Conservation (phyloP, 2,888 invertebrate species). For the Aspidiotus destructor region DNA sequence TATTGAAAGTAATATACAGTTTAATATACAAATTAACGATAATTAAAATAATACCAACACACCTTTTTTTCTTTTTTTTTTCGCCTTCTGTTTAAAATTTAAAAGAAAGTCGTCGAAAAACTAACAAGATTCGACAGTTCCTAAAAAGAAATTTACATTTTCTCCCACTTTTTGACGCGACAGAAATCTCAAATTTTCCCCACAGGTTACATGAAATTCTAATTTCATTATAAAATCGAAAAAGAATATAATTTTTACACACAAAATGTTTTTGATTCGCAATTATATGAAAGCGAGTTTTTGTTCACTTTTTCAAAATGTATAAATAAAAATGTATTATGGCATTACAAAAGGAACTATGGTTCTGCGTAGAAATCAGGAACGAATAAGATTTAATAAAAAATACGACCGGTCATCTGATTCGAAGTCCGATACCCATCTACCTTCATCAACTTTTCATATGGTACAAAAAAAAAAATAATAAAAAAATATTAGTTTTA, state of each 20-base stretch:
- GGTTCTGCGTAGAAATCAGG: conserved; percentile 31
- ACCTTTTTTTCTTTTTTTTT: conserved; percentile 23
- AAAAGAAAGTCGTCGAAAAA: conserved; percentile 7
- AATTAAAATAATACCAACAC: conserved; percentile 3
- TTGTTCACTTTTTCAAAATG: not conserved
- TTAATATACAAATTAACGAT: conserved; percentile 28
- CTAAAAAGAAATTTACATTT: conserved; percentile 18
- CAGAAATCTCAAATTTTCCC: not conserved
- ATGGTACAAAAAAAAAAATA: not conserved
- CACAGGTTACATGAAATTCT: not conserved
- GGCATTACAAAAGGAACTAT: conserved; percentile 32
- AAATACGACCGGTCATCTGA: conserved; percentile 17
- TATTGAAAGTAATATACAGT: conserved; percentile 21
- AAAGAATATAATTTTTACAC: not conserved
- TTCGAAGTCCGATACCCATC: conserved; percentile 12
- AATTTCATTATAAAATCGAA: not conserved
- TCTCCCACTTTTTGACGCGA: conserved; percentile 5
- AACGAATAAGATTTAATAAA: conserved; percentile 13
- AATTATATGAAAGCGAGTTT: not conserved
- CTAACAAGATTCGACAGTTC: conserved; percentile 13
- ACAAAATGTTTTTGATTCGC: conserved; percentile 5
- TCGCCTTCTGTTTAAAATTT: not conserved
- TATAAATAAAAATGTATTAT: conserved; percentile 25
- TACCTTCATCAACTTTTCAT: too few species aligned
- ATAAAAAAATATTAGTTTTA: not conserved